Percentiles rank a stretch among this genome's conserved stretches.
Conservation (phyloP, 2,113 vertebrate genomes). For the Corvus hawaiiensis region DNA sequence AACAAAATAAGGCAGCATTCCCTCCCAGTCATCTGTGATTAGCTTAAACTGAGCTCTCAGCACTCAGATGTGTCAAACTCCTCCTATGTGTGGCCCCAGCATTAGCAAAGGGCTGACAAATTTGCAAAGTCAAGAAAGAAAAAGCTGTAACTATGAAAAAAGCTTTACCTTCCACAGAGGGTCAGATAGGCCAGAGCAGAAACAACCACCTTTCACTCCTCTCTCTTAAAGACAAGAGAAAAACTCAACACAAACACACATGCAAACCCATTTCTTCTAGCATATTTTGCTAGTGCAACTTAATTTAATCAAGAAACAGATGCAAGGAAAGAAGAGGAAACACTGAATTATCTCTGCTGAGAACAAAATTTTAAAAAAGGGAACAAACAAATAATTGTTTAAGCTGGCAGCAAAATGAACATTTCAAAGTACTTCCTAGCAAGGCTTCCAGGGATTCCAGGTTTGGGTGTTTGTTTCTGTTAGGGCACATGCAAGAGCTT, state of each 20-base stretch:
- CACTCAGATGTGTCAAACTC: too few relatives aligned
- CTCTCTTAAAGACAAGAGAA: neutral
- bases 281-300: neutral
- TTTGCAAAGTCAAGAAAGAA: neutral
- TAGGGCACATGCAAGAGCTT: too few relatives aligned
- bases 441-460: neutral
- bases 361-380: neutral
- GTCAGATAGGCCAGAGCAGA: neutral
- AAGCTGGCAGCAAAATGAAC: neutral
- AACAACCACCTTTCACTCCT: neutral
- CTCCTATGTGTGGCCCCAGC: neutral
- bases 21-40: rapidly evolving
- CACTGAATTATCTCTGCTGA: neutral
- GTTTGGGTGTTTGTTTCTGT: neutral
- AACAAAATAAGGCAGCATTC: neutral
- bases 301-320: neutral
- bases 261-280: neutral
- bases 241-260: neutral
- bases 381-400: neutral
- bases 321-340: neutral
- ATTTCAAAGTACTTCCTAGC: neutral
- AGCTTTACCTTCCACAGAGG: neutral
- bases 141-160: neutral
- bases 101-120: neutral
- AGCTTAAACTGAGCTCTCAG: neutral